phyloP scores from a whole-genome alignment of 2,113 vertebrate species.

The Formicarius rufipectus region DNA sequence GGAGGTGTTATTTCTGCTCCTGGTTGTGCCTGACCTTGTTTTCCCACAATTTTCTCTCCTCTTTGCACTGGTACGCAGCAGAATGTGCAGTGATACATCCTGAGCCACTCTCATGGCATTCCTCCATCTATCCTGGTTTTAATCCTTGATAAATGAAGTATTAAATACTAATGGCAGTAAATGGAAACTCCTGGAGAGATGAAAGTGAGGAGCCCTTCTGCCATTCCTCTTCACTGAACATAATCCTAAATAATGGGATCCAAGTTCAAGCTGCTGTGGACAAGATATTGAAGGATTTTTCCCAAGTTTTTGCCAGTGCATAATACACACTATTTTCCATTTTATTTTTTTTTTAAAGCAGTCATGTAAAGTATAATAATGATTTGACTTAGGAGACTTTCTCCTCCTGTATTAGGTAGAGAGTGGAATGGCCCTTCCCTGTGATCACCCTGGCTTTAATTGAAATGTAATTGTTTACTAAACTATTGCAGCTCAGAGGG shows the following conservation, averaged over 20 bases:
- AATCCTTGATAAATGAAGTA: slow-evolving; percentile 55
- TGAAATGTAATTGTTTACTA: slow-evolving; percentile 66
- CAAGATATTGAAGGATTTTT: neutral
- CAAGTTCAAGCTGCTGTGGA: neutral
- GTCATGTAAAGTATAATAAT: slow-evolving; percentile 9
- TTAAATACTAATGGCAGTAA: slow-evolving; percentile 47
- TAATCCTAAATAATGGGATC: slow-evolving; percentile 29
- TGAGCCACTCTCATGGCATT: neutral
- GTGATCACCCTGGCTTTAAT: slow-evolving; percentile 41
- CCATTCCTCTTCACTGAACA: slow-evolving; percentile 28
- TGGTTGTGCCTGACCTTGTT: neutral
- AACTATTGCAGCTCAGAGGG: slow-evolving; percentile 35
- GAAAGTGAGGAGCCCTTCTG: slow-evolving; percentile 12
- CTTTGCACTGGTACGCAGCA: neutral
- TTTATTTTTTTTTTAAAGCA: neutral
- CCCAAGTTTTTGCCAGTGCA: neutral
- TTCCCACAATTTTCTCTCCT: neutral
- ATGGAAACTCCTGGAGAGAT: slow-evolving; percentile 45
- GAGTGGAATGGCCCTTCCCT: slow-evolving; percentile 7
- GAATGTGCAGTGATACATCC: neutral
- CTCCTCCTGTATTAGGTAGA: neutral
- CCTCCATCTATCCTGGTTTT: slow-evolving; percentile 21
- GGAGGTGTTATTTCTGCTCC: neutral
- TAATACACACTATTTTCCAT: neutral
- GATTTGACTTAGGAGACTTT: neutral